phyloP scores from a whole-genome alignment of 2,797 vertebrate species.

The Balearica regulorum region DNA sequence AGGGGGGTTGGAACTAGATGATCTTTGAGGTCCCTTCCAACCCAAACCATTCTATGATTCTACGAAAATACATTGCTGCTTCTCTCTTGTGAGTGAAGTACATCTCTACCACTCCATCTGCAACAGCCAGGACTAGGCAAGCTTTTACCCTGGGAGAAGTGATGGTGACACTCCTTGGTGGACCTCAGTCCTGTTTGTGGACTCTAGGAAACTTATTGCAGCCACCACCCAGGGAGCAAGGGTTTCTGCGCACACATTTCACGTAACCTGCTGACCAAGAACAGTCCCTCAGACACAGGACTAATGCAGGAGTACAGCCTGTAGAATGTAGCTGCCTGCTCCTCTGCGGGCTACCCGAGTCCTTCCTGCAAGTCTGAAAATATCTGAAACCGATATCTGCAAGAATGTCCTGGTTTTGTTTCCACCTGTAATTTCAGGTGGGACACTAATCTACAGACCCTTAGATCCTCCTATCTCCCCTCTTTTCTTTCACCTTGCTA shows the following conservation, averaged over 20 bases:
- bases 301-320: neutral
- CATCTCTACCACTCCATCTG: too few relatives aligned
- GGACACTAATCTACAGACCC: neutral
- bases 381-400: neutral
- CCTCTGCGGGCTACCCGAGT: rapidly evolving
- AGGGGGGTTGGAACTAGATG: too few relatives aligned
- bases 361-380: neutral
- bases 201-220: neutral
- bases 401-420: neutral
- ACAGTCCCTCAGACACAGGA: neutral
- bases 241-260: neutral
- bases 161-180: neutral
- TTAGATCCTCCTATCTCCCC: neutral
- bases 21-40: too few relatives aligned
- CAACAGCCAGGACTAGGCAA: neutral
- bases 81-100: too few relatives aligned
- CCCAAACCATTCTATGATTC: too few relatives aligned
- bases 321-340: neutral
- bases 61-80: too few relatives aligned
- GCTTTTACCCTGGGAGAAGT: neutral
- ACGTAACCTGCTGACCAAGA: neutral
- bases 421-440: neutral
- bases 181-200: neutral
- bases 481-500: neutral
- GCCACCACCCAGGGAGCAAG: neutral